Evolutionary conservation across 1,140 invertebrate genomes (phyloP).

Genomic region (Drosophila albomicans): DNA sequence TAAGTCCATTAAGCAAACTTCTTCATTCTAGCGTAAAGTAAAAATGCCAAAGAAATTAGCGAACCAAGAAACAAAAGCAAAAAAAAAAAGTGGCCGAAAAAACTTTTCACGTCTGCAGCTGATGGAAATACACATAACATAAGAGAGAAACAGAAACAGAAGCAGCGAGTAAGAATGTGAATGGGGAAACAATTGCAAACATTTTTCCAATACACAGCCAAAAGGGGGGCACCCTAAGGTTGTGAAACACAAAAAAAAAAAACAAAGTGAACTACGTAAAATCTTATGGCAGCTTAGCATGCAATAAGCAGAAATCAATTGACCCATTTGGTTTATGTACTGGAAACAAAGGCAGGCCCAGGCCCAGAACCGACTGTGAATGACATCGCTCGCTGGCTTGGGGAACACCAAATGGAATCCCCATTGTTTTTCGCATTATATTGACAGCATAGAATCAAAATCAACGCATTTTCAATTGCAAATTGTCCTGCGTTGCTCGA

Average conservation of each 20-base stretch:
- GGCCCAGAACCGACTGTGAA: conserved; percentile 20
- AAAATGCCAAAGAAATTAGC: conserved; percentile 72
- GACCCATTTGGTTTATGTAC: conserved; percentile 78
- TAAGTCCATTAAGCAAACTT: conserved; percentile 77
- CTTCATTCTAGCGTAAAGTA: conserved; percentile 67
- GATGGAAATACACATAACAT: conserved; percentile 67
- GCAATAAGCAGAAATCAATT: conserved; percentile 79
- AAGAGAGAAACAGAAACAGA: conserved; percentile 22
- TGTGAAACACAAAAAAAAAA: not conserved
- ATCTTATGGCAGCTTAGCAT: conserved; percentile 73
- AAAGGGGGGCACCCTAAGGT: conserved; percentile 10
- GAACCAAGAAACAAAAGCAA: conserved; percentile 33
- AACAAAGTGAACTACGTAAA: conserved; percentile 51
- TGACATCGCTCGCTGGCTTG: conserved; percentile 28
- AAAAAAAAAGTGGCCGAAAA: conserved; percentile 23
- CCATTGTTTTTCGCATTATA: conserved; percentile 65
- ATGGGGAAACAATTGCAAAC: conserved; percentile 63
- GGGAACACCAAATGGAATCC: conserved; percentile 6
- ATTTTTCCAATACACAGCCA: conserved; percentile 55
- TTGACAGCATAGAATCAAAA: conserved; percentile 62
- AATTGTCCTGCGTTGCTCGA: conserved; percentile 1
- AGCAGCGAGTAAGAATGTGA: conserved; percentile 3
- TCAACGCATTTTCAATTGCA: conserved; percentile 61
- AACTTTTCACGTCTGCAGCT: conserved; percentile 67
- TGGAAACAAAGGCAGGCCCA: conserved; percentile 54